Conservation (phyloP, 2,797 vertebrate genomes). For the Tenualosa ilisha region DNA sequence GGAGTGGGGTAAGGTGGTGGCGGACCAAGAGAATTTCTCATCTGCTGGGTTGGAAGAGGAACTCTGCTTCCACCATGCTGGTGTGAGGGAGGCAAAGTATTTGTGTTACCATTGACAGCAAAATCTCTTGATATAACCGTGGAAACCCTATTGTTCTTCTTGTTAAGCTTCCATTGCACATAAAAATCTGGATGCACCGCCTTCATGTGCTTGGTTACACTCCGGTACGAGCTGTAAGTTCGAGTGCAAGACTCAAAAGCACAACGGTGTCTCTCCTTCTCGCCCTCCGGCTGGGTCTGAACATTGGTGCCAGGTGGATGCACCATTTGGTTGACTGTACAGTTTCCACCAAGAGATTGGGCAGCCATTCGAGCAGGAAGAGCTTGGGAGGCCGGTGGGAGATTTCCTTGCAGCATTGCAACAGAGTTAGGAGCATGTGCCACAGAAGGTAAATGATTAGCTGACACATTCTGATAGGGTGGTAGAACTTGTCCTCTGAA, state of each 20-base stretch:
- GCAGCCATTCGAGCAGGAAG: slow-evolving; percentile 57
- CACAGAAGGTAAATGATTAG: slow-evolving; percentile 43
- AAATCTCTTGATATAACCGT: slow-evolving; percentile 59
- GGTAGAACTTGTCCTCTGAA: slow-evolving; percentile 42
- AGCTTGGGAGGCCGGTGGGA: slow-evolving; percentile 59
- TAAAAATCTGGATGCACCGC: slow-evolving; percentile 89
- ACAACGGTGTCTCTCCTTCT: slow-evolving; percentile 83
- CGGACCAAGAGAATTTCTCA: slow-evolving; percentile 75
- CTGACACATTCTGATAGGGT: slow-evolving; percentile 49
- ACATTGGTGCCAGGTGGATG: slow-evolving; percentile 35
- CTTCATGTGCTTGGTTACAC: slow-evolving; percentile 96
- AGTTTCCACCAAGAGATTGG: slow-evolving; percentile 53
- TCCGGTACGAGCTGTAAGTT: slow-evolving; percentile 88
- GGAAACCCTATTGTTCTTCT: slow-evolving; percentile 78
- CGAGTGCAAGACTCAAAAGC: slow-evolving; percentile 86
- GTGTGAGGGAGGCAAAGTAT: slow-evolving; percentile 59
- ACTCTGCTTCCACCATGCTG: slow-evolving; percentile 58
- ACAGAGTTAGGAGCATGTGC: slow-evolving; percentile 42
- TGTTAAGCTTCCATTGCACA: slow-evolving; percentile 84
- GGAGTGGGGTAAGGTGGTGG: slow-evolving; percentile 68
- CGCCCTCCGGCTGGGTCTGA: slow-evolving; percentile 43
- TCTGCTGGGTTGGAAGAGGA: slow-evolving; percentile 63
- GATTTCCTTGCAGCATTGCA: slow-evolving; percentile 43
- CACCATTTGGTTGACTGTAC: slow-evolving; percentile 46
- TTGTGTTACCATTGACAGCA: slow-evolving; percentile 66